These are phyloP conservation scores for Oligia fasciuncula DNA, from an alignment of 2,888 invertebrate genomes.

Conservation along the genomic window DNA sequence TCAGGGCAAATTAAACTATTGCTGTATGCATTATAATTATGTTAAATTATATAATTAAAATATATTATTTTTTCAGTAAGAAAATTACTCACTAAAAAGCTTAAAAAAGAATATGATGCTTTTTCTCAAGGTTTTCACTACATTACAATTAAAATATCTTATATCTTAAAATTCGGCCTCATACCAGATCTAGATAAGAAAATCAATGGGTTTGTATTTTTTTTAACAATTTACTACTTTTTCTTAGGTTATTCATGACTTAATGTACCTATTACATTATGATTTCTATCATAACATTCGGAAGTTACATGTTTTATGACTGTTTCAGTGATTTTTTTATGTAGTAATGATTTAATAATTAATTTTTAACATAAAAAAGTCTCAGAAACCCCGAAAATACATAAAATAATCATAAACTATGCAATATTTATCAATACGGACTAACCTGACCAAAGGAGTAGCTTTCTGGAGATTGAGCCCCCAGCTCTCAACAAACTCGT, in stretches of 20 bases:
- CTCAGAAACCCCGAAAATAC: neutral
- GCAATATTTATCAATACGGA: constrained; percentile 25
- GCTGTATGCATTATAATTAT: too few species aligned
- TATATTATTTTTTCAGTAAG: neutral
- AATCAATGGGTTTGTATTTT: neutral
- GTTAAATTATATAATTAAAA: neutral
- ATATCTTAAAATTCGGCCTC: neutral
- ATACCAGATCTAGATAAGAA: neutral
- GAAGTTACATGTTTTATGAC: neutral
- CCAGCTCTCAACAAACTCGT: constrained; percentile 97
- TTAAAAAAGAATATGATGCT: neutral
- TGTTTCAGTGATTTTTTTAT: neutral
- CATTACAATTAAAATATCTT: neutral
- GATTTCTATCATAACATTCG: neutral
- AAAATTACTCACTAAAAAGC: neutral
- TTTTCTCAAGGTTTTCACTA: neutral
- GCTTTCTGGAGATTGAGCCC: constrained; percentile 97
- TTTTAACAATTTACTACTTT: neutral
- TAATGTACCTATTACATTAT: neutral
- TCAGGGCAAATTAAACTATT: neutral
- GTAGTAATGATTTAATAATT: neutral
- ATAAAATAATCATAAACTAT: neutral
- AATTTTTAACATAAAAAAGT: neutral
- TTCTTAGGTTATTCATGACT: neutral
- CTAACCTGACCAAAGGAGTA: constrained; percentile 95